Percentiles rank a stretch among this genome's conserved stretches.
Evolutionary conservation across 2,888 invertebrate species (phyloP).

Genomic region (Xestoiulus laeticollis): DNA sequence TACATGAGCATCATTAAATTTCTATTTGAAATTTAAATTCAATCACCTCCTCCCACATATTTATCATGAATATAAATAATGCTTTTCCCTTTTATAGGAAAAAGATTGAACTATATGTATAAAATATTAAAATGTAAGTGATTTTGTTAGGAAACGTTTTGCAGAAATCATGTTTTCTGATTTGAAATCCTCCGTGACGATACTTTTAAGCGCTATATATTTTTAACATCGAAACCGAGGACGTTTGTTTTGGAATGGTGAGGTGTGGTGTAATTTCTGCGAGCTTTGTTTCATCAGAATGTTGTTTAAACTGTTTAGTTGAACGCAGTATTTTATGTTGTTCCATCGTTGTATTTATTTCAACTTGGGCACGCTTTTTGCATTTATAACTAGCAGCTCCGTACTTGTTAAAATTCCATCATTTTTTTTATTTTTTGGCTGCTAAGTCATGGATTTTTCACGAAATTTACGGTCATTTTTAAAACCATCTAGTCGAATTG

Average conservation of each 20-base stretch:
- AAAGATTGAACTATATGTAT: not conserved
- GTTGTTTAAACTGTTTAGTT: not conserved
- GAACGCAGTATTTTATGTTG: conserved; percentile 30
- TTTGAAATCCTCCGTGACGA: not conserved
- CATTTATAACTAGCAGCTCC: not conserved
- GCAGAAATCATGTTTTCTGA: conserved; percentile 32
- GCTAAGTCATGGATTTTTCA: not conserved
- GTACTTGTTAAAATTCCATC: not conserved
- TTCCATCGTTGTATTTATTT: conserved; percentile 28
- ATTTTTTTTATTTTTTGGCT: not conserved
- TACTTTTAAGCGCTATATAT: conserved; percentile 8
- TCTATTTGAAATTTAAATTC: not conserved
- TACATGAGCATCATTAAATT: not conserved
- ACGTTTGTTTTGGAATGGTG: not conserved
- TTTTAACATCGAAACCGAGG: conserved; percentile 24
- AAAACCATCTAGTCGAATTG: not conserved
- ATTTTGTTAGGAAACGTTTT: not conserved
- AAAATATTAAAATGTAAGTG: conserved; percentile 12
- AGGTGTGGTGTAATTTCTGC: not conserved
- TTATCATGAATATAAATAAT: conserved; percentile 6
- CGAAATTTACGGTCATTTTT: not conserved
- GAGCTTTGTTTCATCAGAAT: not conserved
- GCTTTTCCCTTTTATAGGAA: not conserved
- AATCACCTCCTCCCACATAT: not conserved
- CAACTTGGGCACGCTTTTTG: conserved; percentile 13